A percentile compares a stretch with the other conserved stretches of the same genome.
These are phyloP conservation scores for Adrianichthys oophorus DNA, from an alignment of 2,797 vertebrate species.

Conservation along the genomic window DNA sequence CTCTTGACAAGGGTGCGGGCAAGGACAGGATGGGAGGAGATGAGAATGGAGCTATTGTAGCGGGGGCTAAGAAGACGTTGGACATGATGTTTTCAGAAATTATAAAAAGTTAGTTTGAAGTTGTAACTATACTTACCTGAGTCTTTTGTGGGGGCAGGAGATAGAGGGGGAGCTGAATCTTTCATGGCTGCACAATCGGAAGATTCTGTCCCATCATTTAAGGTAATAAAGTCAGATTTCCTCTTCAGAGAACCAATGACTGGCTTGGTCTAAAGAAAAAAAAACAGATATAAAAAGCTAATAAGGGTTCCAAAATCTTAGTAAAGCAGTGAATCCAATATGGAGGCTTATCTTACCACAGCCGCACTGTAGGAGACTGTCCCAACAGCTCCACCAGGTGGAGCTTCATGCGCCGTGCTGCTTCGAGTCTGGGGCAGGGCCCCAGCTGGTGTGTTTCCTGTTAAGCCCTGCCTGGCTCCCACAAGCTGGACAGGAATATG, in stretches of 20 bases:
- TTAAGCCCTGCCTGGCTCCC: constrained; percentile 88
- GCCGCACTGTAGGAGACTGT: constrained; percentile 42
- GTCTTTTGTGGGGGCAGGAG: constrained; percentile 76
- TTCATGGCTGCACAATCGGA: constrained; percentile 62
- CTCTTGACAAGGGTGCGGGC: constrained; percentile 80
- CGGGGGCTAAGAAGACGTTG: constrained; percentile 56
- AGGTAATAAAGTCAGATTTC: constrained; percentile 90
- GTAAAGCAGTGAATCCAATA: not conserved
- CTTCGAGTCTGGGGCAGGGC: constrained; percentile 83
- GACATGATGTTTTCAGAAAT: not conserved
- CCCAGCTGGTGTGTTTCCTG: constrained; percentile 86
- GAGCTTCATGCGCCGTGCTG: constrained; percentile 57
- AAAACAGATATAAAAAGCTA: not conserved
- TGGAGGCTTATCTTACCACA: constrained; percentile 56
- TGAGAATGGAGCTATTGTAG: constrained; percentile 74
- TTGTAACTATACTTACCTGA: constrained; percentile 46
- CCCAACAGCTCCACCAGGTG: constrained; percentile 43
- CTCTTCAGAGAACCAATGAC: constrained; percentile 84
- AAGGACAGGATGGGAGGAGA: constrained; percentile 76
- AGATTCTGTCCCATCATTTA: constrained; percentile 74
- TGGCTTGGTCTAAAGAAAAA: constrained; percentile 82
- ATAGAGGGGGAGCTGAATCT: constrained; percentile 77
- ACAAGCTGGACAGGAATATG: constrained; percentile 96
- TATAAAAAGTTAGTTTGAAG: not conserved
- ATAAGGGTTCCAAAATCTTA: not conserved